These are phyloP conservation scores for Pitta sordida DNA, from an alignment of 2,113 vertebrate genomes.

Conservation along the genomic window DNA sequence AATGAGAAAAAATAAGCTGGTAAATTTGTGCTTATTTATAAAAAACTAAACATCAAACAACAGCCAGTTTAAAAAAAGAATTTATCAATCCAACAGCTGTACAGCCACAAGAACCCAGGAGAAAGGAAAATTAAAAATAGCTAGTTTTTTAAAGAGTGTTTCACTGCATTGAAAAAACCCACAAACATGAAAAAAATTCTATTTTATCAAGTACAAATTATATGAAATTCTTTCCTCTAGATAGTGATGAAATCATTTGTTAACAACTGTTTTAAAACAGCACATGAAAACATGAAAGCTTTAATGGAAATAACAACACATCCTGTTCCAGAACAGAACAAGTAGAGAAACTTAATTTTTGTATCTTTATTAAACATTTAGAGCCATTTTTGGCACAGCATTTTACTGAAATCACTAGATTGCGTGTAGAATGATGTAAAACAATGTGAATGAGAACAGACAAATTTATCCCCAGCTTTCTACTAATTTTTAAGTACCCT, in stretches of 20 bases:
- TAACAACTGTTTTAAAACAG: neutral
- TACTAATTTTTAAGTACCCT: neutral
- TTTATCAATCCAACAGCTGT: neutral
- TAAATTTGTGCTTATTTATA: neutral
- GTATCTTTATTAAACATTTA: neutral
- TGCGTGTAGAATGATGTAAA: neutral
- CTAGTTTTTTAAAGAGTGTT: neutral
- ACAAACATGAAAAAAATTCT: neutral
- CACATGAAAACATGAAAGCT: neutral
- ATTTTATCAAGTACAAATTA: constrained; percentile 5
- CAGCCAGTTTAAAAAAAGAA: neutral
- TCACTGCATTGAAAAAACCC: neutral
- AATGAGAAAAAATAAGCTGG: neutral
- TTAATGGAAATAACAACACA: neutral
- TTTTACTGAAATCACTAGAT: neutral
- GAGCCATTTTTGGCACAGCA: neutral
- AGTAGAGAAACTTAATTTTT: neutral
- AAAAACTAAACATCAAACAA: neutral
- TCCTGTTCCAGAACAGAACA: neutral
- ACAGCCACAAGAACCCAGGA: neutral
- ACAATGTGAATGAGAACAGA: neutral
- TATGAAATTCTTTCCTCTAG: neutral
- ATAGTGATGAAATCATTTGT: constrained; percentile 7
- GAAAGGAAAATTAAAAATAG: constrained; percentile 32
- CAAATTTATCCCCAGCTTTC: neutral